These are phyloP conservation scores for Mechanitis messenoides DNA, from an alignment of 2,888 invertebrate genomes.

Conservation along the genomic window DNA sequence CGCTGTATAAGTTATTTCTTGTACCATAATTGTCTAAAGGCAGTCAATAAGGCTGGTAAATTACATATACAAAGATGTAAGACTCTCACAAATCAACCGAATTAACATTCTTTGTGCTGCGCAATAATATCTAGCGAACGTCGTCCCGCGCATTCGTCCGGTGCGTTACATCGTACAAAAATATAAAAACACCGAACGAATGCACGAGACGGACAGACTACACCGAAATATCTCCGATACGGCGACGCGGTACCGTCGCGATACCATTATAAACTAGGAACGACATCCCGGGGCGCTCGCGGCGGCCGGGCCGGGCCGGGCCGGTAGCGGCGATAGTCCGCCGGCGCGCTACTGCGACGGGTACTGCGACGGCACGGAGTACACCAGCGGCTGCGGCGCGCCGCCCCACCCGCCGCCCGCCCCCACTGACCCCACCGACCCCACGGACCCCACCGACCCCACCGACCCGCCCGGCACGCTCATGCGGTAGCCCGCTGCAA, in stretches of 20 bases:
- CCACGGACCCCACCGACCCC: conserved; percentile 50
- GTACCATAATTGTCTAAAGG: conserved; percentile 29
- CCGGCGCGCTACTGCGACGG: conserved; percentile 84
- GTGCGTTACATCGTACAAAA: background rate
- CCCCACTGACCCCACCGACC: conserved; percentile 64
- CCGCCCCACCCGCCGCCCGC: conserved; percentile 70
- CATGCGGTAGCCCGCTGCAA: conserved; percentile 79
- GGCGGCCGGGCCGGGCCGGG: conserved; percentile 21
- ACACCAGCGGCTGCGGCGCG: conserved; percentile 80
- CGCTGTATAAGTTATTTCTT: conserved; percentile 30
- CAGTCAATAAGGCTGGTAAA: conserved; percentile 25
- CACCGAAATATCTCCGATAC: background rate
- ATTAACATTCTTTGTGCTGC: conserved; percentile 8
- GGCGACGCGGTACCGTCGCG: background rate
- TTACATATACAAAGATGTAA: conserved; percentile 11
- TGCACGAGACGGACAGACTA: background rate
- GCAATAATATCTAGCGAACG: conserved; percentile 5
- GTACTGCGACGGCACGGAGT: conserved; percentile 89
- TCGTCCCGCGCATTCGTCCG: background rate
- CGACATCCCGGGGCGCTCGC: background rate
- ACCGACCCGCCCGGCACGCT: conserved; percentile 76
- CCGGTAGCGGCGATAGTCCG: conserved; percentile 25
- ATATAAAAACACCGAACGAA: background rate
- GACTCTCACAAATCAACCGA: conserved; percentile 8
- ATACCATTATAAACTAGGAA: conserved; percentile 4